Base-by-base conservation (phyloP, 2,888 invertebrate genomes). In the Plutella xylostella region DNA sequence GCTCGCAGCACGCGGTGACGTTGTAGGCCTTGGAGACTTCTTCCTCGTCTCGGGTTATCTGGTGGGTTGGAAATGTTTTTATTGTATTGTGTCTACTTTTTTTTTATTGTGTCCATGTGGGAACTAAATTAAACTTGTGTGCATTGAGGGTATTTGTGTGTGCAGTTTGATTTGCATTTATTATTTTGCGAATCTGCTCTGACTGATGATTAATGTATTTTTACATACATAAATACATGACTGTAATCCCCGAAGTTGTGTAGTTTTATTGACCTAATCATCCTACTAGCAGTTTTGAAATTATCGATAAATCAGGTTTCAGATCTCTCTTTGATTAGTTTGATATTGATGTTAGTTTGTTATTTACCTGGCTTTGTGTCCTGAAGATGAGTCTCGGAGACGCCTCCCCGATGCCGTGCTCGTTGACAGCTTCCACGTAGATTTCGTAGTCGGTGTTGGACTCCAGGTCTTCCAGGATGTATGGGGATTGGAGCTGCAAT, bases 381-480 rank as follows among this genome's bases (percentile, higher is more conserved):
- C 88, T 87, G 72, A 94, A 93, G 47, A 93, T 88, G 34, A 93
- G 84, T 51, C 93, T 85, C 2, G 90, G 87, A 17, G 93, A 93
- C 0, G 91, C 87, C 53, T 90, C 89, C 18, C 93, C 92, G 12
- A 90, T 87, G 1, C 94, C 94, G 55, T 93, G 92, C 7, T 87
- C 87, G 70, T 94, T 94, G 20, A 89, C 87, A 0, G 93, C 93
- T 58, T 91, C 90, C 31, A 93, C 89, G 64, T 87, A 94, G 50
- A 92, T 90, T 68, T 93, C 93, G 62, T 93, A 93, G 63, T 91
- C 89, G 1, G 89, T 87, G 60, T 91, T 89, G 1, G 91, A 87
- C 54, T 90, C 87, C 50, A 94, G 74, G 48, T 88, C 87, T 71
- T 92, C 92, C 55, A 94, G 66, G 49, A 94, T 89, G 61, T 88